phyloP scores from a whole-genome alignment of 2,888 invertebrate genomes.

The Kuschelorhynchus macadamiae region DNA sequence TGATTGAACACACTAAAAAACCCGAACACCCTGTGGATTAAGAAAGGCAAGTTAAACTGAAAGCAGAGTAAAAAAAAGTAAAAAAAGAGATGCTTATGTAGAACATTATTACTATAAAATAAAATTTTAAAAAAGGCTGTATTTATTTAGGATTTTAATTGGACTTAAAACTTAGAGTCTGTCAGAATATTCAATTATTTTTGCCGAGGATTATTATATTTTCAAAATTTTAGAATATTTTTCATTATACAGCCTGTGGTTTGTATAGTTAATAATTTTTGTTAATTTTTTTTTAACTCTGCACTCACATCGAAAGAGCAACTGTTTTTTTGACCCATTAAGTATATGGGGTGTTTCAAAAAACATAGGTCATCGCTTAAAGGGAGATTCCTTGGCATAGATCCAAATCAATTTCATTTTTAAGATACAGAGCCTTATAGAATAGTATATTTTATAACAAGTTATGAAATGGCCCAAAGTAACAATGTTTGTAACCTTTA shows the following conservation, averaged over 20 bases:
- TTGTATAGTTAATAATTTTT: constrained; percentile 22
- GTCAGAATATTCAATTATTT: too few relatives aligned
- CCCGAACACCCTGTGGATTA: constrained; percentile 66
- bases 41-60: constrained; percentile 66
- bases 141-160: background rate
- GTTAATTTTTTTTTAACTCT: constrained; percentile 12
- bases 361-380: too few relatives aligned
- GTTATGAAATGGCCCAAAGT: too few relatives aligned
- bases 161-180: too few relatives aligned
- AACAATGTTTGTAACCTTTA: too few relatives aligned
- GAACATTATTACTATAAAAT: background rate
- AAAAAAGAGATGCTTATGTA: constrained; percentile 26
- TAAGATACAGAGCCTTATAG: too few relatives aligned
- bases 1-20: constrained; percentile 63
- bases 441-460: too few relatives aligned
- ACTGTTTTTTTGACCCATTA: background rate
- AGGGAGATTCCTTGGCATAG: too few relatives aligned
- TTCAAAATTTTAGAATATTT: background rate
- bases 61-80: constrained; percentile 18
- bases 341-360: too few relatives aligned
- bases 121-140: constrained; percentile 19
- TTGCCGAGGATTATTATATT: too few relatives aligned
- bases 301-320: constrained; percentile 2
- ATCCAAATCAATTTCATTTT: too few relatives aligned
- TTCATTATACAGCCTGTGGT: constrained; percentile 41